Percentiles rank a stretch among this genome's conserved stretches.
Conservation (phyloP, 2,888 invertebrate species). For the Nomada lathburiana region DNA sequence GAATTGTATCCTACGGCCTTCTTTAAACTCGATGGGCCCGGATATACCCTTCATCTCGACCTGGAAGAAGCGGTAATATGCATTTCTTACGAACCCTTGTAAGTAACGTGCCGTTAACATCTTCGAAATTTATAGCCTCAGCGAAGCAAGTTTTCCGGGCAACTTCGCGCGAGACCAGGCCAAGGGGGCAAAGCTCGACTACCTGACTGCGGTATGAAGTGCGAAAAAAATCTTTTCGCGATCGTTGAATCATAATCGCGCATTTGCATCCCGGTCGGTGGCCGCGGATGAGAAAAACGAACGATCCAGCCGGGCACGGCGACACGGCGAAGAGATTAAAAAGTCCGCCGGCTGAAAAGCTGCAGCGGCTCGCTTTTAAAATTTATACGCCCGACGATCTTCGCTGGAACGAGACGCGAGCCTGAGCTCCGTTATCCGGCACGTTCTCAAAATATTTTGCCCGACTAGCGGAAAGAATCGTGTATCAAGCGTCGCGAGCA, state of each 20-base stretch:
- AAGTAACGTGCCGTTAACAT: too few species aligned
- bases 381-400: slow-evolving; percentile 63
- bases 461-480: neutral
- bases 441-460: slow-evolving; percentile 57
- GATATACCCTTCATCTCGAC: slow-evolving; percentile 92
- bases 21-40: slow-evolving; percentile 92
- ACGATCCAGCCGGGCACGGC: neutral
- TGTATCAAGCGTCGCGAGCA: slow-evolving; percentile 25
- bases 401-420: slow-evolving; percentile 5
- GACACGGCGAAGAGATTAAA: slow-evolving; percentile 55
- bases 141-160: too few species aligned
- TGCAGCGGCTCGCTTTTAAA: slow-evolving; percentile 41
- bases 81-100: neutral
- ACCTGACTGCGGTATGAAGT: neutral
- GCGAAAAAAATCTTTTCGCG: slow-evolving; percentile 24
- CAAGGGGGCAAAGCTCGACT: neutral
- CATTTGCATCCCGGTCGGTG: slow-evolving; percentile 45
- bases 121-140: neutral
- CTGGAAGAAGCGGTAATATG: slow-evolving; percentile 83
- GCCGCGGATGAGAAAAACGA: neutral
- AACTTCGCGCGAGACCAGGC: neutral
- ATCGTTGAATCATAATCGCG: slow-evolving; percentile 53
- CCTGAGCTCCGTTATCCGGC: slow-evolving; percentile 18
- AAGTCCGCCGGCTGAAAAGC: slow-evolving; percentile 39
- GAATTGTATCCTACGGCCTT: slow-evolving; percentile 90